Base-by-base conservation (phyloP, 2,113 vertebrate genomes). In the Tetrax tetrax region DNA sequence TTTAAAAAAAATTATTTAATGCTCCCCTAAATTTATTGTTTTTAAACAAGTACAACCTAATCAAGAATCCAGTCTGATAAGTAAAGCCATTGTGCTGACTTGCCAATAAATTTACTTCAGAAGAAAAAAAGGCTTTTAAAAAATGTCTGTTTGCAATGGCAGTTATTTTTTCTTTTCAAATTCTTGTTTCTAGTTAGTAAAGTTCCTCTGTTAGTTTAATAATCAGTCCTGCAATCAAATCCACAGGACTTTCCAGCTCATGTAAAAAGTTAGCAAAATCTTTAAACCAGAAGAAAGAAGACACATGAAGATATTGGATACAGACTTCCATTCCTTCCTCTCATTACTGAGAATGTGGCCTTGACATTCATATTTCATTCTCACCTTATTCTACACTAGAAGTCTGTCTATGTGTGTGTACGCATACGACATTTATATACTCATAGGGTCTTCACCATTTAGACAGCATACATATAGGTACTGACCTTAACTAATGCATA, bases 321-420 rank as follows among this genome's bases (percentile, higher is more conserved):
- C 0, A 4, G 17, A 68, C 22, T 82, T 87, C 0, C 3, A 72
- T 57, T 89, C 14, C 35, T 88, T 72, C 33, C 7, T 59, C 17
- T 69, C 33, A 53, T 70, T 72, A 92, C 4, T 41, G 50, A 38
- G 8, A 68, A 45, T 65, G 50, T 31, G 18, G 37, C 23, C 37
- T n/a, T 69, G 64, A 56, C 16, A 47, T 48, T 54, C 18, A 5
- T 37, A n/a, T 59, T 74, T 53, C n/a, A n/a, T 33, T 76, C 23
- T 70, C 48, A 29, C 8, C 21, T 48, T 75, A 54, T 22, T 56
- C 31, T 89, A 50, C 37, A 51, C 11, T 29, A 29, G 7, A 57
- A 61, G 14, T 17, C 5, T 1, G 0, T 45, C 9, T 33, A 5
- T 15, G 7, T 66, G 60, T 14, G 33, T 0, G 2, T 4, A 76